A percentile compares a stretch with the other conserved stretches of the same genome.
Evolutionary conservation across 2,888 invertebrate species (phyloP).

Genomic region (Melitaea athalia): DNA sequence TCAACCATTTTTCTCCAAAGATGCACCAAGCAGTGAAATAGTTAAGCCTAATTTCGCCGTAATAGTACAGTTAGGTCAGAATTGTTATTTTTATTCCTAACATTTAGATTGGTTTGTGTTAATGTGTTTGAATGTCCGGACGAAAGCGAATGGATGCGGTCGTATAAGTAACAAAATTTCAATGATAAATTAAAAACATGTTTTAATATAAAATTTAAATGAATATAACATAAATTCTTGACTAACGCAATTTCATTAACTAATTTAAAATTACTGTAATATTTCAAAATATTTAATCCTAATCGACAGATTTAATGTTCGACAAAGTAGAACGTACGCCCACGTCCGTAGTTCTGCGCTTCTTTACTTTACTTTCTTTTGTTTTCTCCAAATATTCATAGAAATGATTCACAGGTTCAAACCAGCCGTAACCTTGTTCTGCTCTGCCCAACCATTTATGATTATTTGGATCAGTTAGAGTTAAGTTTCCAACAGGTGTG

Average conservation of each 20-base stretch:
- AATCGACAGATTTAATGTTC: slow-evolving; percentile 19
- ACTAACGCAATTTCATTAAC: slow-evolving; percentile 1
- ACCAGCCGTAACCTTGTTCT: slow-evolving; percentile 65
- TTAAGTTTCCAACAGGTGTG: slow-evolving; percentile 68
- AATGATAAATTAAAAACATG: not conserved
- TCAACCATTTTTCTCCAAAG: too few relatives aligned
- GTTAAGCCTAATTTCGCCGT: too few relatives aligned
- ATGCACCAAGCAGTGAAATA: too few relatives aligned
- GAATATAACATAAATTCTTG: too few relatives aligned
- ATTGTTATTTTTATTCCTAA: too few relatives aligned
- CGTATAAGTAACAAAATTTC: not conserved
- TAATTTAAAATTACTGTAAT: not conserved
- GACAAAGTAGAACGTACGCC: slow-evolving; percentile 16
- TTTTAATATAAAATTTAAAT: not conserved
- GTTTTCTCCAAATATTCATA: slow-evolving; percentile 62
- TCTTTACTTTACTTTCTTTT: slow-evolving; percentile 40
- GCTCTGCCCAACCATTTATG: slow-evolving; percentile 78
- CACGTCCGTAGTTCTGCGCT: slow-evolving; percentile 9
- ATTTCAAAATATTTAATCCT: not conserved
- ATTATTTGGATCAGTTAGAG: slow-evolving; percentile 76
- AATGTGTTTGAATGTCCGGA: too few relatives aligned
- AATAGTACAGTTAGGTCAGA: too few relatives aligned
- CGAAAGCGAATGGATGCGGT: not conserved
- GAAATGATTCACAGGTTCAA: slow-evolving; percentile 70
- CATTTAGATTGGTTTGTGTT: too few relatives aligned